Conservation (phyloP, 1,140 invertebrate genomes). For the Panulirus ornatus region DNA sequence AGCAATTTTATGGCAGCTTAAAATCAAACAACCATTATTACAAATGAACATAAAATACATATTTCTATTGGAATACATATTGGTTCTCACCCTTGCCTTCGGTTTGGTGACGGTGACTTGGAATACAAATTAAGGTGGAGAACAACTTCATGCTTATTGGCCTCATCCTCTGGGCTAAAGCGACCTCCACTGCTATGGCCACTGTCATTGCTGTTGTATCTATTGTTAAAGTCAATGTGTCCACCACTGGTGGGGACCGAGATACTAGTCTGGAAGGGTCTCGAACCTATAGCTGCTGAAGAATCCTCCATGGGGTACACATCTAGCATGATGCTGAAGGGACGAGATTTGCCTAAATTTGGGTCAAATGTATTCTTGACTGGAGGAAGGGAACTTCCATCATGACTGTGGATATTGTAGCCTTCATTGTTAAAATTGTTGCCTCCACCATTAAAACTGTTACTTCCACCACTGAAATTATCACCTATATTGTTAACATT, state of each 20-base stretch:
- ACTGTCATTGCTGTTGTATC: constrained; percentile 16
- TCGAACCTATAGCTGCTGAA: background rate
- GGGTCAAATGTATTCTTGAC: background rate
- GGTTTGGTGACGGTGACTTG: background rate
- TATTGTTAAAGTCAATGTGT: background rate
- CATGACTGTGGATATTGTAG: background rate
- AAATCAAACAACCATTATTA: too few species aligned
- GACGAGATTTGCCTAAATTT: background rate
- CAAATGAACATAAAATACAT: too few species aligned
- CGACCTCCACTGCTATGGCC: background rate
- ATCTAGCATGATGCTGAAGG: constrained; percentile 59
- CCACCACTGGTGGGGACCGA: background rate
- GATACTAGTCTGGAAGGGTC: constrained; percentile 49
- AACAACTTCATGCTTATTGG: constrained; percentile 45
- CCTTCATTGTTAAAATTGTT: background rate
- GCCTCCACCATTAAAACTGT: background rate
- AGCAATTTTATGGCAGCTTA: too few species aligned
- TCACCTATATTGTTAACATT: background rate
- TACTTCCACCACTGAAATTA: background rate
- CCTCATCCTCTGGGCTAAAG: background rate
- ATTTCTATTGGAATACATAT: background rate
- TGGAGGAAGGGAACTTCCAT: background rate
- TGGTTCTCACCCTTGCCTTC: background rate
- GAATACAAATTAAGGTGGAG: constrained; percentile 48
- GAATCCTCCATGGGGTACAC: constrained; percentile 54